Evolutionary conservation across 2,888 invertebrate species (phyloP).

Genomic region (Notodonta dromedarius): DNA sequence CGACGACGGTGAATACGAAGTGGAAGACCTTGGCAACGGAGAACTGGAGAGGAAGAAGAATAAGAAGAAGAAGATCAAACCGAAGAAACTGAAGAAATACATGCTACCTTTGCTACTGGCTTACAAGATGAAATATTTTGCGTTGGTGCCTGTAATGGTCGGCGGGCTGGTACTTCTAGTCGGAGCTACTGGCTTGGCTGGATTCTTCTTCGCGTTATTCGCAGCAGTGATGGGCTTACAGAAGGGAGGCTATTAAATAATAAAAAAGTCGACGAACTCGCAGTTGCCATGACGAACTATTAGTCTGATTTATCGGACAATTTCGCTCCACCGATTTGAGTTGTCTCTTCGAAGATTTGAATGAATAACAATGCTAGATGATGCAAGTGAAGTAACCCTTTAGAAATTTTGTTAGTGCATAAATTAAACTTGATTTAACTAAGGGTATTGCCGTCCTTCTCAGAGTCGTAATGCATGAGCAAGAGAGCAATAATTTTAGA

Average conservation of each 20-base stretch:
- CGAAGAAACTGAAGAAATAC: slow-evolving; percentile 87
- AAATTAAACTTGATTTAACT: too few species aligned
- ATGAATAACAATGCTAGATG: not conserved
- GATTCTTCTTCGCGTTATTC: slow-evolving; percentile 94
- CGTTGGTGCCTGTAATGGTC: slow-evolving; percentile 89
- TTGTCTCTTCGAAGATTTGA: not conserved
- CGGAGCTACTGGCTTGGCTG: slow-evolving; percentile 91
- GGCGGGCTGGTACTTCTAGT: slow-evolving; percentile 89
- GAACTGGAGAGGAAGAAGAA: slow-evolving; percentile 42
- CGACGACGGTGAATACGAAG: slow-evolving; percentile 54
- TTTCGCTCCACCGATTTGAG: slow-evolving; percentile 26
- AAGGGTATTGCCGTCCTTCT: too few species aligned
- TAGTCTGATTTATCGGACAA: slow-evolving; percentile 28
- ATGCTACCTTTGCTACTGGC: slow-evolving; percentile 90
- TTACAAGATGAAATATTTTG: slow-evolving; percentile 93
- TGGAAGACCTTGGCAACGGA: slow-evolving; percentile 49
- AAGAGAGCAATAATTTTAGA: too few species aligned
- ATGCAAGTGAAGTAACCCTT: too few species aligned
- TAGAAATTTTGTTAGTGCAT: too few species aligned
- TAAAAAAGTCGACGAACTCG: slow-evolving; percentile 61
- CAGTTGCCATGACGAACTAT: slow-evolving; percentile 69
- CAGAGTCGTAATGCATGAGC: too few species aligned
- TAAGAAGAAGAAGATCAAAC: slow-evolving; percentile 61
- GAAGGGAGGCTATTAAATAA: slow-evolving; percentile 68
- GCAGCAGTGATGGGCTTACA: slow-evolving; percentile 92